Base-by-base conservation (phyloP, 1,140 invertebrate genomes). In the Sinonovacula constricta region DNA sequence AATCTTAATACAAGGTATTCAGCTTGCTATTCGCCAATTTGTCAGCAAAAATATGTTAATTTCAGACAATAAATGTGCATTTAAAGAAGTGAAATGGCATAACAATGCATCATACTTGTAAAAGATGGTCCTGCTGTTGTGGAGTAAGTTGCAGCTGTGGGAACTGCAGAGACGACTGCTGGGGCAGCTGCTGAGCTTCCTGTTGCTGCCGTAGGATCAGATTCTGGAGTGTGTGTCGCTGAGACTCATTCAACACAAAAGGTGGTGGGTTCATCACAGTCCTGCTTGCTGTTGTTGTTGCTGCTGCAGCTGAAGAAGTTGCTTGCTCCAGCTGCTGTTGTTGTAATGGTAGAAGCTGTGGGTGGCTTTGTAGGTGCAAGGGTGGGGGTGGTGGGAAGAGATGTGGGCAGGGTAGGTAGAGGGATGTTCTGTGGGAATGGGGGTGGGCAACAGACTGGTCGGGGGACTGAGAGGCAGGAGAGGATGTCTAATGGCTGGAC, bases 61-160 rank as follows among this genome's bases (percentile, higher is more conserved):
- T n/a, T n/a, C n/a, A n/a, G n/a, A n/a, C n/a, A n/a, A n/a, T 22
- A 49, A 49, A 49, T 49, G n/a, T 12, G 45, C 10, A 49, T 49
- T 49, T 49, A 49, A 3, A 7, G 53, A 22, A 4, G 24, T 53
- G 53, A 56, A 56, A 26, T 4, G 12, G 12, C 4, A 22, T 34
- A 45, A 10, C 36, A n/a, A 65, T n/a, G n/a, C n/a, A 49, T 49
- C 65, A 56, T 83, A 85, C 87, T 59, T 90, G 90, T 82, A 92
- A 91, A 14, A 92, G 92, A 81, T 92, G 91, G 22, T 92, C 87
- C 71, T 92, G 88, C 36, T 84, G 87, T 54, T 85, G 83, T 2
- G 82, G 83, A 28, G 82, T 84, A 15, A 86, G 68, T 68, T 86
- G 84, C 22, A 83, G 74, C 34, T 82, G 79, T 12, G 81, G 81